Base-by-base conservation (phyloP, 2,888 invertebrate genomes). In the Listrodromus nycthemerus region DNA sequence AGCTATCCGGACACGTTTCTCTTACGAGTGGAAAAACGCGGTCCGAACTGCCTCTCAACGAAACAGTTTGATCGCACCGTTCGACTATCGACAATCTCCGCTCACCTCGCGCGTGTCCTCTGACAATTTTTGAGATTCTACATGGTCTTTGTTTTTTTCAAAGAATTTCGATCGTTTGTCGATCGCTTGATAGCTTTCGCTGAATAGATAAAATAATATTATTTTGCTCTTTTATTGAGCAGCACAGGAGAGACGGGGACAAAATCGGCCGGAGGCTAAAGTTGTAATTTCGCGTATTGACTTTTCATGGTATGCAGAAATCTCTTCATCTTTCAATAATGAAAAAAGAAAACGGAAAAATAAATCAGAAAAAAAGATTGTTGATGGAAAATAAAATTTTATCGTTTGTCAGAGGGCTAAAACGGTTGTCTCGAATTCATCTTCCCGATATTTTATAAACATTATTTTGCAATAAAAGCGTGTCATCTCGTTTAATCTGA, bases 1-100 rank as follows among this genome's bases (percentile, higher is more conserved):
- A 55, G 67, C 55, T 63, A 37, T 65, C 70, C 69, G 74, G 77
- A 78, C 84, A 74, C 84, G 80, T 81, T 71, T 27, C 61, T 61
- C 76, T 77, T 67, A 79, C 74, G 52, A 74, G 24, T 21, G 67
- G 63, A 33, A 63, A 67, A 74, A 78, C 74, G 19, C 69, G 37
- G 52, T 61, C 21, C 37, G 58, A 71, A 33, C 16, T 61, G 61
- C 37, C 61, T 73, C 61, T 73, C 73, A 61, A 45, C 73, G 73
- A 24, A 13, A 48, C 61, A 5, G 50, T 30, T 74, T 63, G 63
- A 63, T 37, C 63, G 58, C 58, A 58, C 27, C 58, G 21, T 13
- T 58, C 58, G 13, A 16, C 16, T 16, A 16, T 16, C 27, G 58
- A 58, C 27, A 58, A 27, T 27, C 58, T 27, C 58, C 24, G 30